Evolutionary conservation across 2,888 invertebrate genomes (phyloP), one percentile per base, ranked within the genome.

Genomic region (Acanthopleura granulata): DNA sequence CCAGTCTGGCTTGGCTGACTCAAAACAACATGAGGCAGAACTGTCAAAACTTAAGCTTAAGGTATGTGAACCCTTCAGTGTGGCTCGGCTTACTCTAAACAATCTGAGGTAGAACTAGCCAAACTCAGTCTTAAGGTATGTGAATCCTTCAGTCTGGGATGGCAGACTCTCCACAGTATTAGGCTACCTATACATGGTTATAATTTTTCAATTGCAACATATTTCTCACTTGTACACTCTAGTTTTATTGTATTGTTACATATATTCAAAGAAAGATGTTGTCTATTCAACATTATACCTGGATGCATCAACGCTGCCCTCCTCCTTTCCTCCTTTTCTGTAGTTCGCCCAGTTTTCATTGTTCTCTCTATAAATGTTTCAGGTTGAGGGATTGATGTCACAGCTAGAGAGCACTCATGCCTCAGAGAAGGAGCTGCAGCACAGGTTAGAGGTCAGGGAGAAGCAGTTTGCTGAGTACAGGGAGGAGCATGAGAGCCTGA

Each of bases 81-180:
- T 27, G 16, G 25, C 25, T 66, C 66, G 1, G 29, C 18, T 27
- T 3, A 27, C 3, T 27, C 22, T 22, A 66, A 66, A 66, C 22
- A 22, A 15, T 27, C 6, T 18, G 66, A 27, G 25, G 25, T 6
- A 27, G 66, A 66, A 27, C 22, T 27, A 18, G 1, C 25, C 27
- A 66, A 66, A 27, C 22, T 66, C 22, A 66, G 25, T 6, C 22
- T 66, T 16, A 66, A 66, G 29, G 66, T 66, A 57, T 18, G 57
- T 57, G n/a, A 57, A 12, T 9, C 3, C 40, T 40, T 9, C 40
- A 40, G 29, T 22, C 22, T 27, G 16, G 25, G 4, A 12, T 27
- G 1, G 29, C 18, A 6, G 14, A 27, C 3, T 27, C 22, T 22
- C 6, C 6, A 66, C 22, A 22, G 6, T 27, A 66, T 6, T 40